Evolutionary conservation across 2,797 vertebrate genomes (phyloP).

Genomic region (Xenops minutus): DNA sequence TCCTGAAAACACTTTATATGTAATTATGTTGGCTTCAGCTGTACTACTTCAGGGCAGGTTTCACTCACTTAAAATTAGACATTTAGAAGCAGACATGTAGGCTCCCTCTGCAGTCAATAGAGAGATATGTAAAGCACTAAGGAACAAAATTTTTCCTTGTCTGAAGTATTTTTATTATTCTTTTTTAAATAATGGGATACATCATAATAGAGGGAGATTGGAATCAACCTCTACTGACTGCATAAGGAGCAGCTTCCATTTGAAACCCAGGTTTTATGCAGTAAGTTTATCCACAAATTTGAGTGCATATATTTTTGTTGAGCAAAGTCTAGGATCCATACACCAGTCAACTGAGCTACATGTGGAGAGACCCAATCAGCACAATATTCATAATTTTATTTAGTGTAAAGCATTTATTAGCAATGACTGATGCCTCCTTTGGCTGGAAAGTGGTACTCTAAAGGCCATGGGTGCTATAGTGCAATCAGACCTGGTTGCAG

Average conservation of each 20-base stretch:
- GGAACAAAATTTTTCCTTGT: not conserved
- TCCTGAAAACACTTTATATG: constrained; percentile 63
- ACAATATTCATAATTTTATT: not conserved
- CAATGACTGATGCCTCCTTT: not conserved
- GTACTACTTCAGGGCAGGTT: constrained; percentile 52
- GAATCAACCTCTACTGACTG: not conserved
- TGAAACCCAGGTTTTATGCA: not conserved
- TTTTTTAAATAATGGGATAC: not conserved
- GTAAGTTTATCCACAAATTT: not conserved
- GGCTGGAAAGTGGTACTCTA: not conserved
- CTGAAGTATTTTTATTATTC: not conserved
- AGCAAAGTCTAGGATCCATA: not conserved
- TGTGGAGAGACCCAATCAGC: not conserved
- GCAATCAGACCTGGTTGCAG: not conserved
- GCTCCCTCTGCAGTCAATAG: constrained; percentile 61
- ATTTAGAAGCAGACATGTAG: constrained; percentile 35
- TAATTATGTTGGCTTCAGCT: constrained; percentile 57
- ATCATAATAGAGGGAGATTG: not conserved
- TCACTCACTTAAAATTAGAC: constrained; percentile 12
- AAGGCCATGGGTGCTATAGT: not conserved
- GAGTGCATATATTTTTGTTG: not conserved
- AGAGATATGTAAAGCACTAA: not conserved
- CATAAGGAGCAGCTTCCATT: not conserved
- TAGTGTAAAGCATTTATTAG: not conserved
- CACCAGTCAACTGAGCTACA: not conserved